phyloP scores from a whole-genome alignment of 2,797 vertebrate species.

The Taenioides sp. region DNA sequence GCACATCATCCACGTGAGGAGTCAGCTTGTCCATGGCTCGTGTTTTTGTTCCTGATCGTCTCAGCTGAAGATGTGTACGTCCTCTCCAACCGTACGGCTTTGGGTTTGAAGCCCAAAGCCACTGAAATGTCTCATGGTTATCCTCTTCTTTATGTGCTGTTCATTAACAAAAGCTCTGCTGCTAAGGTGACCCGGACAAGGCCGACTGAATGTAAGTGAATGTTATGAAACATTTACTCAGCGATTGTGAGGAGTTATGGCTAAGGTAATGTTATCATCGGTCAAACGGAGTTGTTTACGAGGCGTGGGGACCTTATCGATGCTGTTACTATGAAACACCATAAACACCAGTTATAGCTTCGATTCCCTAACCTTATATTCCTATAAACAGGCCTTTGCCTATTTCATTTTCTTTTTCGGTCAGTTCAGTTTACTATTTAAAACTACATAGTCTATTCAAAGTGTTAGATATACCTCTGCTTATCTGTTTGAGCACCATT shows the following conservation, averaged over 20 bases:
- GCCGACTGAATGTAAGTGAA: constrained; percentile 58
- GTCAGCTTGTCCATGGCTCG: constrained; percentile 21
- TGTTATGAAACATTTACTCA: constrained; percentile 8
- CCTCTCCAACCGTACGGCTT: background rate
- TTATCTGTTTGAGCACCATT: background rate
- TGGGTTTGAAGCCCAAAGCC: constrained; percentile 22
- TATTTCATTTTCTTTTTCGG: background rate
- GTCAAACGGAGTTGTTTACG: background rate
- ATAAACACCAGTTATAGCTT: background rate
- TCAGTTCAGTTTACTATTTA: background rate
- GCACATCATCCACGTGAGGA: constrained; percentile 57
- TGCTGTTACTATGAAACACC: background rate
- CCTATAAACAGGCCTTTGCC: background rate
- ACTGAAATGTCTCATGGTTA: constrained; percentile 30
- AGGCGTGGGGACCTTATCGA: background rate
- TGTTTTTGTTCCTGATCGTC: constrained; percentile 24
- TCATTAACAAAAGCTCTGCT: constrained; percentile 30
- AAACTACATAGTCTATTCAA: background rate
- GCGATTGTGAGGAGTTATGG: background rate
- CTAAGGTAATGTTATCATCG: background rate
- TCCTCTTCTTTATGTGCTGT: constrained; percentile 33
- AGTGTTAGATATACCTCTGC: background rate
- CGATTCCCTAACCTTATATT: background rate
- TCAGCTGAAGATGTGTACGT: constrained; percentile 17
- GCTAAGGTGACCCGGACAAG: constrained; percentile 40